These are phyloP conservation scores for Latrodectus elegans DNA, from an alignment of 2,888 invertebrate genomes.

Conservation along the genomic window DNA sequence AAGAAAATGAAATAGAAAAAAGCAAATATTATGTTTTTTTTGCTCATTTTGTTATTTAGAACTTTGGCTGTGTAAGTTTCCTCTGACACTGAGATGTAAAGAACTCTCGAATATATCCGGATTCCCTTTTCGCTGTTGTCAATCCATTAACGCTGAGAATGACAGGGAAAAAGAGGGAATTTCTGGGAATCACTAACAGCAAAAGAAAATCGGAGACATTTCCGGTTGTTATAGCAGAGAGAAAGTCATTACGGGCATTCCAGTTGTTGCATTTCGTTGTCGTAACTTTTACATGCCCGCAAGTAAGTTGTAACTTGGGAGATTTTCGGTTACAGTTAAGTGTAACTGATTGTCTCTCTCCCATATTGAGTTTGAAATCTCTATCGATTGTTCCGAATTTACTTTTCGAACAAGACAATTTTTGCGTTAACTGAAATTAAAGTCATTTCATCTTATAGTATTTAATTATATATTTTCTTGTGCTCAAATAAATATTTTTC, in stretches of 20 bases:
- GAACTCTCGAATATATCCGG: not conserved
- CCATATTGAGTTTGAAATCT: too few species aligned
- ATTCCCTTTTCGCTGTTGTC: conserved; percentile 2
- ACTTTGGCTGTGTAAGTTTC: not conserved
- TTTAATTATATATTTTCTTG: too few species aligned
- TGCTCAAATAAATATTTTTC: too few species aligned
- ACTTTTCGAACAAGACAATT: too few species aligned
- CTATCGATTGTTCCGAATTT: too few species aligned
- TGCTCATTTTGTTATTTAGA: not conserved
- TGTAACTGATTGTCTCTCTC: too few species aligned
- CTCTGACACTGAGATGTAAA: not conserved
- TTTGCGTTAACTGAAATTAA: too few species aligned
- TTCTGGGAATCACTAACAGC: not conserved
- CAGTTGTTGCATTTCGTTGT: not conserved
- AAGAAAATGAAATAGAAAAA: not conserved
- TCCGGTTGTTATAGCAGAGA: not conserved
- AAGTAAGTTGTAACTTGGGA: too few species aligned
- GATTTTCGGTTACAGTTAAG: too few species aligned
- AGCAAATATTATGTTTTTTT: not conserved
- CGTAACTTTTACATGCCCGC: not conserved
- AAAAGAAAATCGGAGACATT: not conserved
- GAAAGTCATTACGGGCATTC: not conserved
- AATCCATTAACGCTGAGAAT: not conserved
- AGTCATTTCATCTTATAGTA: too few species aligned
- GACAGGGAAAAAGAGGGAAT: conserved; percentile 1